Evolutionary conservation across 2,888 invertebrate species (phyloP), one percentile per base, ranked within the genome.

Genomic region (Drosophila fulvimacula): DNA sequence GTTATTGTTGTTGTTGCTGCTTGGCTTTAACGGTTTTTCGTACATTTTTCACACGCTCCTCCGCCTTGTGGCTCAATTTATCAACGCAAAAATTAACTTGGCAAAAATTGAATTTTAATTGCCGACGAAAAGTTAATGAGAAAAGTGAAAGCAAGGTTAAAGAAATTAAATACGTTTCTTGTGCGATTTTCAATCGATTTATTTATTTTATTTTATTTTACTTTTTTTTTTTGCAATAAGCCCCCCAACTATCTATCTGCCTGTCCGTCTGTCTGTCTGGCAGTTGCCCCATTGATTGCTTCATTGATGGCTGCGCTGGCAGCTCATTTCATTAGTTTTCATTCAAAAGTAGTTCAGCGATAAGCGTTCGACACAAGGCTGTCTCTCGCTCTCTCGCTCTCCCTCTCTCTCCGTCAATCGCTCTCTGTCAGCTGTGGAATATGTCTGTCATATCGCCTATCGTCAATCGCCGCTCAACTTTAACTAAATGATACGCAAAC

Each of bases 141-240:
- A 88, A 86, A 86, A 86, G 86, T 89, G 89, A 86, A 89, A 86
- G 88, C 88, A 85, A 82, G 85, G 88, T 89, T 85, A 88, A 86
- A 89, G 85, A 86, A 87, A 85, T 87, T 82, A 81, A 84, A 81
- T 67, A 76, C 65, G 71, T 76, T 81, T 32, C 64, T 84, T 72
- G 60, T 66, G 58, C 63, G 68, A 72, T 73, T 65, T 66, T 73
- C 82, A 82, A 82, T 81, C 68, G 73, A 71, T 88, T 55, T 55
- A 46, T 46, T 57, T 34, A 7, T 19, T 30, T 30, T 13, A 2
- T 15, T 34, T 34, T 48, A 13, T 27, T 34, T 19, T 41, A 30
- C 7, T 48, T 62, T 62, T 0, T 5, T n/a, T 34, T 21, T 17
- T 42, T 49, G 70, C 83, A 79, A 79, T 76, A 60, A 58, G 64